Base-by-base conservation (phyloP, 2,888 invertebrate species). In the Adelphocoris suturalis region DNA sequence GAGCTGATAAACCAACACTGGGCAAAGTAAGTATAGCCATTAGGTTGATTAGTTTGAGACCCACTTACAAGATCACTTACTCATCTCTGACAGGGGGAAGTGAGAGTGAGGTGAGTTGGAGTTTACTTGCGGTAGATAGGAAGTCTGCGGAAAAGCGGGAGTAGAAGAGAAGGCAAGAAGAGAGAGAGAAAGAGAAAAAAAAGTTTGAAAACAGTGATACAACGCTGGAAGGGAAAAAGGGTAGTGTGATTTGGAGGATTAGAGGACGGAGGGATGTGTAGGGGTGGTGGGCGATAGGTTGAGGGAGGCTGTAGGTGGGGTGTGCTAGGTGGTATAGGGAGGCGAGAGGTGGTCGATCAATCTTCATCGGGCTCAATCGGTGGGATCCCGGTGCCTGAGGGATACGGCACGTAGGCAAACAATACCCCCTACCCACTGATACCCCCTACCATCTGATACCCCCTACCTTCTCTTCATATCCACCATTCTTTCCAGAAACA, bases 341-440 rank as follows among this genome's bases (percentile, higher is more conserved):
- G 28, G 89, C 23, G 81, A 52, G 88, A 57, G 89, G 75, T 48
- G 89, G 68, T 84, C 90, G 90, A 90, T 90, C 90, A 90, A 90
- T 90, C 90, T 90, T 90, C 90, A 90, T 90, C 90, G 86, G 68
- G 82, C 78, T 82, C 90, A 90, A 90, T 90, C 90, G 90, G 75
- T 86, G 90, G 86, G 90, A 90, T 90, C 90, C 90, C 90, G 76
- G 78, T 76, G 90, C 90, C 90, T 55, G 86, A 82, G 90, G 90
- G 90, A 90, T 90, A 86, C 76, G 86, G 90, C 90, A 90, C 86
- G 89, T 89, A 90, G 86, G 90, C 68, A 90, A 90, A 90, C 90
- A 87, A 90, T 82, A 68, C 88, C 85, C 88, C 68, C 80, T 61
- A 27, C 55, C n/a, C 5, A 37, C 57, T 9, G 13, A 75, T n/a